Evolutionary conservation across 2,113 vertebrate species (phyloP).

Genomic region (Mus spicilegus): DNA sequence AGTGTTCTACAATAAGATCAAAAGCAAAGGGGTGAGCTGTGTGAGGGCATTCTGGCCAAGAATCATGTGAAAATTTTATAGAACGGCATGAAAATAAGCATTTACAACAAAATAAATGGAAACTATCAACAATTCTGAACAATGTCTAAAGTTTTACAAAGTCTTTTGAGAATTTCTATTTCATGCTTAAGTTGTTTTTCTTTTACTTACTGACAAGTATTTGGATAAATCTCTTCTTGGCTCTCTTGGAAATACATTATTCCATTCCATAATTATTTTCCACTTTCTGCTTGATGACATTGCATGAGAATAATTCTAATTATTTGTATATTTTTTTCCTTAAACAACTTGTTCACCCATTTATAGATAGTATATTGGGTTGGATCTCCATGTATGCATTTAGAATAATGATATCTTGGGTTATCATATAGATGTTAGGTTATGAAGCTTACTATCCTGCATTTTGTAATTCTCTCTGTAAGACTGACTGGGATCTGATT

Average conservation of each 20-base stretch:
- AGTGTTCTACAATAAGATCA: conserved; percentile 9
- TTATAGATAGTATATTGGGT: not conserved
- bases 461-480: not conserved
- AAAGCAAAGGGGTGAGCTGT: not conserved
- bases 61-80: not conserved
- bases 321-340: not conserved
- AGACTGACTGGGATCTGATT: not conserved
- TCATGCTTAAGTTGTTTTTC: not conserved
- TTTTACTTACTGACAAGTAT: not conserved
- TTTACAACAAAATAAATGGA: not conserved
- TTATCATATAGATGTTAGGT: not conserved
- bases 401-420: not conserved
- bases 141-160: not conserved
- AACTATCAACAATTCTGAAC: not conserved
- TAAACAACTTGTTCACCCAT: not conserved
- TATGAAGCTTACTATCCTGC: not conserved
- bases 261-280: not conserved
- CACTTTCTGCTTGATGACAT: not conserved
- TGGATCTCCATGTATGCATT: not conserved
- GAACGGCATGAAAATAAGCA: not conserved
- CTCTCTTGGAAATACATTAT: not conserved
- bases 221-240: not conserved
- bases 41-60: not conserved
- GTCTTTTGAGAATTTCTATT: not conserved
- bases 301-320: not conserved